Conservation (phyloP, 1,140 invertebrate genomes). For the Arctopsyche grandis region DNA sequence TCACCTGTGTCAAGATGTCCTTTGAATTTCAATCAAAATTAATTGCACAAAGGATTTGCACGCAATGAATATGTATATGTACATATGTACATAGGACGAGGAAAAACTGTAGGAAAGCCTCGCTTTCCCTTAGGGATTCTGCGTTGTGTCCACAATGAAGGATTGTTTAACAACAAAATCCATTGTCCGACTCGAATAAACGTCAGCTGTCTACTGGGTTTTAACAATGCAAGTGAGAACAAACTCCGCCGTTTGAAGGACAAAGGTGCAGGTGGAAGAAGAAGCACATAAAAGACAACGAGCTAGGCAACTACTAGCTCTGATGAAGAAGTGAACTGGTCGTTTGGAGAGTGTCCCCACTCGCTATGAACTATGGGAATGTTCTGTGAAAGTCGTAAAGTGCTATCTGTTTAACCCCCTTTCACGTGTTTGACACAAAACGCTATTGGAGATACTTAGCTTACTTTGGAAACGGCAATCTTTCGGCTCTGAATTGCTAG, state of each 20-base stretch:
- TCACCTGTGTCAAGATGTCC: no score
- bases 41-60: no score
- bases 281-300: background rate
- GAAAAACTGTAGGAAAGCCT: no score
- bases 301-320: background rate
- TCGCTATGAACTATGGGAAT: no score
- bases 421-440: background rate
- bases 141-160: no score
- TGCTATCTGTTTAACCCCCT: slow-evolving; percentile 1
- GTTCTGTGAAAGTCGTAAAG: slow-evolving; percentile 15
- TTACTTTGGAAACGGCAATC: no score
- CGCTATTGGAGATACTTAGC: no score
- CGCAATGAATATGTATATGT: no score
- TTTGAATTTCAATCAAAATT: no score
- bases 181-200: background rate
- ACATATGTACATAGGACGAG: no score
- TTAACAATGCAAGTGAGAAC: background rate
- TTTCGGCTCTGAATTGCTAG: no score
- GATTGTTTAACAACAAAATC: background rate
- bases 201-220: background rate
- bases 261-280: background rate
- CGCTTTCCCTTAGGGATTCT: no score
- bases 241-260: background rate
- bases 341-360: background rate
- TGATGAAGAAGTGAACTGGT: slow-evolving; percentile 1